Evolutionary conservation across 2,113 vertebrate species (phyloP).

Genomic region (Edolisoma coerulescens): DNA sequence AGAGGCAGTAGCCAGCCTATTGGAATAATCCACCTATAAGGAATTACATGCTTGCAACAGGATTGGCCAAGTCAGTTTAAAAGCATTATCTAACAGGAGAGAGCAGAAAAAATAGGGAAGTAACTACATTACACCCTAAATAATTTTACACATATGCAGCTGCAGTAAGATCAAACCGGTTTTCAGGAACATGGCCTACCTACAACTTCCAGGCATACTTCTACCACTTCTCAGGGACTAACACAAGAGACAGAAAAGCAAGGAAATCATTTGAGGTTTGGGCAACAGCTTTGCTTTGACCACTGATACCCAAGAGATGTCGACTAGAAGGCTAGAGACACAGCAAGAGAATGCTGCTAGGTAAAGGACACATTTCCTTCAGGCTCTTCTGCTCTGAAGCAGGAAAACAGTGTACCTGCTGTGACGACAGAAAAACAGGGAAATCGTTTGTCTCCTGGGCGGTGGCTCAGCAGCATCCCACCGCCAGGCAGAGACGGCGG

Average conservation of each 20-base stretch:
- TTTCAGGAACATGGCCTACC: neutral
- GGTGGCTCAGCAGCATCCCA: neutral
- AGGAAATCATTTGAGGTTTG: neutral
- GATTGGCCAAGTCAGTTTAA: neutral
- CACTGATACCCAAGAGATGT: neutral
- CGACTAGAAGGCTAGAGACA: neutral
- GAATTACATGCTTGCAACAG: neutral
- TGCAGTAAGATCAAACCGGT: accelerated
- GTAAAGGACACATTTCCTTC: neutral
- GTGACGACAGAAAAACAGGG: neutral
- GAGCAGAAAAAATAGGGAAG: neutral
- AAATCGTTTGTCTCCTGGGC: neutral
- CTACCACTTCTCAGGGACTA: neutral
- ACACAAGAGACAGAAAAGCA: neutral
- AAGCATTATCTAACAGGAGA: neutral
- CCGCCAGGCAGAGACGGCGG: neutral
- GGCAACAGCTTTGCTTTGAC: neutral
- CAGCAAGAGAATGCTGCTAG: neutral
- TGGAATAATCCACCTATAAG: neutral
- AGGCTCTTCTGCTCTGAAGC: neutral
- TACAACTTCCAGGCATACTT: neutral
- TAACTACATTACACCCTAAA: neutral
- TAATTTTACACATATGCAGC: neutral
- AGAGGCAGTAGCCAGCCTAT: neutral
- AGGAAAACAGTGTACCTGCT: neutral